Evolutionary conservation across 2,113 vertebrate genomes (phyloP), one percentile per base, ranked within the genome.

Genomic region (Gymnorhina tibicen): DNA sequence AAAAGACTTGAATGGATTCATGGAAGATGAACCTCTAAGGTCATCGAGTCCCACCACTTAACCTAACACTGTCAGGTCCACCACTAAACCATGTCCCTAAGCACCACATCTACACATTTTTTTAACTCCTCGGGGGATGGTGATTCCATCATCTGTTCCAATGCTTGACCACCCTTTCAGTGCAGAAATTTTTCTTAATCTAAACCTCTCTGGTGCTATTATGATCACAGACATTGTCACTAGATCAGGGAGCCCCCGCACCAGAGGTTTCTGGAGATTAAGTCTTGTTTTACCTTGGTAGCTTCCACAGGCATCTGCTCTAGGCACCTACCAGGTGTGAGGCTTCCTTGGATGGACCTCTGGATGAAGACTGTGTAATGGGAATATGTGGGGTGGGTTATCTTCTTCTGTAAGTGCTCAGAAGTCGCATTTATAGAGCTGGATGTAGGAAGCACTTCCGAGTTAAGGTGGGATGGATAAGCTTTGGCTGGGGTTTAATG

Each of bases 21-120:
- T 22, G 55, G 19, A 55, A 85, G 26, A 49, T 1, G 3, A 50
- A 27, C 26, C 22, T 66, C 22, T 42, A 28, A 58, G 14, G 13
- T 19, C 11, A 35, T 59, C 0, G 0, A 16, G 32, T 58, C 22
- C 26, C 46, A 18, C 14, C 12, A 37, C 33, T 41, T 26, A 26
- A 44, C 22, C 37, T 37, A 35, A 23, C 12, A 16, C 23, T 87
- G 16, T 50, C 44, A 58, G 33, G 6, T 59, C 33, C 4, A 9
- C 33, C 33, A 28, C 8, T 66, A 52, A 66, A 52, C 10, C 18
- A 11, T 44, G 22, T 66, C 27, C 27, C 35, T 44, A 52, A 52
- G 22, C 18, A 59, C 18, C 15, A 9, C 16, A 59, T 19, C 18
- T 37, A 37, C 44, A 73, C 3, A 16, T 33, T 58, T 42, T 62